phyloP scores from a whole-genome alignment of 2,888 invertebrate species.

The Abrostola triplasia region DNA sequence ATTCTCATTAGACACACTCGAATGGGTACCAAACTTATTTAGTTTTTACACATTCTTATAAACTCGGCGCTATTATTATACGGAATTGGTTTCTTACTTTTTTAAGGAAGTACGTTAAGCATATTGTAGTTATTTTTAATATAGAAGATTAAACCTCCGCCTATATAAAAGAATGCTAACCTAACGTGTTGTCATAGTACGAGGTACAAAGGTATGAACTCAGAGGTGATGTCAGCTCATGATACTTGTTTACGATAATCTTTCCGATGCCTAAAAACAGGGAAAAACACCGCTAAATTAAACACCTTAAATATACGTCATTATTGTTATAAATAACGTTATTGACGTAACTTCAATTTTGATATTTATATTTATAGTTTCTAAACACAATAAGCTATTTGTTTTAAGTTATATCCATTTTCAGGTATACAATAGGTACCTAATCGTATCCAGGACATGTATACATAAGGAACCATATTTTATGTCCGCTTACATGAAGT shows the following conservation, averaged over 20 bases:
- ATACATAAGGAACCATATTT: not conserved
- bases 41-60: slow-evolving; percentile 26
- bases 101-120: not conserved
- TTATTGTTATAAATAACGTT: not conserved
- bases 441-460: not conserved
- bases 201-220: slow-evolving; percentile 39
- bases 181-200: slow-evolving; percentile 14
- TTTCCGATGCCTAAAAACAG: slow-evolving; percentile 7
- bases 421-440: too few relatives aligned
- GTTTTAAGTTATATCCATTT: too few relatives aligned
- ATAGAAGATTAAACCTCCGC: not conserved
- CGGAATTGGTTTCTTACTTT: slow-evolving; percentile 8
- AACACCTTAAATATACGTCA: not conserved
- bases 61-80: slow-evolving; percentile 30
- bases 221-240: slow-evolving; percentile 37
- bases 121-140: slow-evolving; percentile 2
- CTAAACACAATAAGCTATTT: too few relatives aligned
- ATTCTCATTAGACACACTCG: slow-evolving; percentile 28
- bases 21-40: slow-evolving; percentile 21
- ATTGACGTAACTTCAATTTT: too few relatives aligned
- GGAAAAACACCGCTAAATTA: slow-evolving; percentile 8
- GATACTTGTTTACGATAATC: slow-evolving; percentile 20
- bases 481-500: not conserved
- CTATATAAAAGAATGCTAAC: slow-evolving; percentile 6
- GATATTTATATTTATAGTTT: too few relatives aligned